Percentiles rank a stretch among this genome's conserved stretches.
Evolutionary conservation across 2,888 invertebrate species (phyloP).

Genomic region (Argyresthia albistria): DNA sequence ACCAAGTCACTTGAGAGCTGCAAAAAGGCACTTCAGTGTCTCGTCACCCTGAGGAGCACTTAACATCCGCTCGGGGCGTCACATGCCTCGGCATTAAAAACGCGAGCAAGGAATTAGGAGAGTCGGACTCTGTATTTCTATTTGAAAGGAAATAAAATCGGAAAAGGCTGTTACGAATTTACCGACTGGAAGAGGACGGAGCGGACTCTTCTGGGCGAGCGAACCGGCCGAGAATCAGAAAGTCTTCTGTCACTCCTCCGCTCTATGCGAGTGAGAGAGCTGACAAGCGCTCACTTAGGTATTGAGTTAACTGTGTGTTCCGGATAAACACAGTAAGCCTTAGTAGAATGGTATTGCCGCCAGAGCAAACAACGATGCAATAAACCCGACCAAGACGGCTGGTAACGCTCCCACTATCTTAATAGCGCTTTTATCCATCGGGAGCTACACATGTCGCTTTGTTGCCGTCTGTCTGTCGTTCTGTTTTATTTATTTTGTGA

Average conservation of each 20-base stretch:
- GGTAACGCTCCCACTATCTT: conserved; percentile 35
- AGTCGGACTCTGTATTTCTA: no score
- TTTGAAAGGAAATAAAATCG: conserved; percentile 5
- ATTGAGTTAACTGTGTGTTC: conserved; percentile 10
- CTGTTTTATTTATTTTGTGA: no score
- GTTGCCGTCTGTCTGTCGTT: conserved; percentile 17
- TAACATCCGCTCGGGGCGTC: conserved; percentile 17
- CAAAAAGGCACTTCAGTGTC: conserved; percentile 32
- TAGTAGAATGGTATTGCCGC: conserved; percentile 38
- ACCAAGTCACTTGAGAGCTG: conserved; percentile 18
- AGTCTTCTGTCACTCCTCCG: no score
- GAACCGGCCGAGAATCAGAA: no score
- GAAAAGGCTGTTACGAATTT: background rate
- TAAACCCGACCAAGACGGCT: conserved; percentile 51
- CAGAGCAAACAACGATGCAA: conserved; percentile 60
- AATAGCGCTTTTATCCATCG: conserved; percentile 50
- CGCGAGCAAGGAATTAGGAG: no score
- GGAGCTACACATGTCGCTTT: conserved; percentile 41
- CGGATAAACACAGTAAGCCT: no score
- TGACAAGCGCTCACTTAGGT: background rate
- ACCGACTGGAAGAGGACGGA: no score
- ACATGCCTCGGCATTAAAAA: background rate
- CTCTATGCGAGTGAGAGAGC: no score
- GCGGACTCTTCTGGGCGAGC: no score
- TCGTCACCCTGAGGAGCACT: conserved; percentile 26